Percentiles rank a stretch among this genome's conserved stretches.
These are phyloP conservation scores for Hypotaenidia okinawae DNA, from an alignment of 2,797 vertebrate species.

Conservation along the genomic window DNA sequence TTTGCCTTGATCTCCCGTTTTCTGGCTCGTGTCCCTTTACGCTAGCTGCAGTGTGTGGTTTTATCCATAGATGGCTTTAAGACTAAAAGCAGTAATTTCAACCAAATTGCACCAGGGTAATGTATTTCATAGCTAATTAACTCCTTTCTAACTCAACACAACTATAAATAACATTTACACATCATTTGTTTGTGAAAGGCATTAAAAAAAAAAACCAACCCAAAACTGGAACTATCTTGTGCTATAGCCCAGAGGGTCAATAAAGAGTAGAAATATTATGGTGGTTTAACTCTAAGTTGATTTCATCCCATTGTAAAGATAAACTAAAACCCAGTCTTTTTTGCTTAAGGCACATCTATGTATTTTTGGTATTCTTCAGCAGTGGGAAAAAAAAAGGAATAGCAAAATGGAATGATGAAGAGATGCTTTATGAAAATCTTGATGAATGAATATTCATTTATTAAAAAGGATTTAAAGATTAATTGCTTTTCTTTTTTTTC, in stretches of 20 bases:
- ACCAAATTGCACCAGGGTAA: not conserved
- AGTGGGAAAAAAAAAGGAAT: conserved; percentile 64
- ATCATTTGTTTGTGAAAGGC: conserved; percentile 50
- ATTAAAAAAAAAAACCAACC: not conserved
- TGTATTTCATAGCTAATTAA: conserved; percentile 32
- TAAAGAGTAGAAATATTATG: conserved; percentile 21
- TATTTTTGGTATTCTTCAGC: conserved; percentile 78
- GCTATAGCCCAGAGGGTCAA: conserved; percentile 33
- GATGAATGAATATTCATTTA: conserved; percentile 79
- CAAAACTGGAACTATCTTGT: conserved; percentile 52
- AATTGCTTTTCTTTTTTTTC: not conserved
- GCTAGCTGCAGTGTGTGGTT: conserved; percentile 14
- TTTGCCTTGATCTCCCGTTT: conserved; percentile 64
- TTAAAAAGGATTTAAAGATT: conserved; percentile 76
- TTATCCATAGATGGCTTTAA: conserved; percentile 44
- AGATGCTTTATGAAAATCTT: conserved; percentile 76
- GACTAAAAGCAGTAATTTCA: conserved; percentile 2
- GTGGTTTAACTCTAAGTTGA: conserved; percentile 51
- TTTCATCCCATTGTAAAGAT: conserved; percentile 76
- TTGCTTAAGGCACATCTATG: conserved; percentile 78
- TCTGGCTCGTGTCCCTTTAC: conserved; percentile 28
- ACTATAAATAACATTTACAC: conserved; percentile 13
- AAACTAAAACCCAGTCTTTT: conserved; percentile 66
- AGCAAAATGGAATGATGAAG: conserved; percentile 74
- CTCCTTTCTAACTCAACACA: conserved; percentile 34